These are phyloP conservation scores for Hepsetus odoe DNA, from an alignment of 2,113 vertebrate genomes.

Conservation along the genomic window DNA sequence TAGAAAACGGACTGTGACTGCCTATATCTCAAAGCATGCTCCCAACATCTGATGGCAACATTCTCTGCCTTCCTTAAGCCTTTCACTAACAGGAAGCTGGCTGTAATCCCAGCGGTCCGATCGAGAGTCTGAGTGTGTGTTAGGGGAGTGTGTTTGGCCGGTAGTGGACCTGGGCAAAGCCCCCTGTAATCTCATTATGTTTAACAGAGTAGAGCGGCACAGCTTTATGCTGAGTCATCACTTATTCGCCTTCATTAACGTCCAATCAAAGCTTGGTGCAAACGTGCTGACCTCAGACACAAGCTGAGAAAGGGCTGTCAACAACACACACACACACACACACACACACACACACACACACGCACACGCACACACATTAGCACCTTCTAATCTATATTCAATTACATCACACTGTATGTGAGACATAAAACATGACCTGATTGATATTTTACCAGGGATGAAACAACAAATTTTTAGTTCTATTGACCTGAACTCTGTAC, in stretches of 20 bases:
- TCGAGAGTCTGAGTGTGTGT: not conserved
- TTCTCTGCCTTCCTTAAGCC: not conserved
- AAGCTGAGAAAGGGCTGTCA: not conserved
- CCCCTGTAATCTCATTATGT: slow-evolving; percentile 67
- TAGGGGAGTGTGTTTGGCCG: slow-evolving; percentile 2
- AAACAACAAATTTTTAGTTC: no score
- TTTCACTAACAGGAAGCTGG: slow-evolving; percentile 23
- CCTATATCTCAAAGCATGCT: slow-evolving; percentile 14
- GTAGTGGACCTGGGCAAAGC: slow-evolving; percentile 56
- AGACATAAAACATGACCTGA: no score
- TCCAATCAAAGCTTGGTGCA: slow-evolving; percentile 34
- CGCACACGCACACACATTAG: slow-evolving; percentile 13
- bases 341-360: slow-evolving; percentile 11
- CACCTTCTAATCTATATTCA: slow-evolving; percentile 15
- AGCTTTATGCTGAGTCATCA: slow-evolving; percentile 43
- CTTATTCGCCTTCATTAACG: slow-evolving; percentile 47
- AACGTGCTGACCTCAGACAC: not conserved
- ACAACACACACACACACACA: not conserved
- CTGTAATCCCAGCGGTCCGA: slow-evolving; percentile 13
- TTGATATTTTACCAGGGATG: no score
- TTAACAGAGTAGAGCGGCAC: slow-evolving; percentile 60
- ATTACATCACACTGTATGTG: not conserved
- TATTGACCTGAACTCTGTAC: no score
- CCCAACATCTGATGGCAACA: slow-evolving; percentile 24
- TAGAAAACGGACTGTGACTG: not conserved